phyloP scores from a whole-genome alignment of 2,113 vertebrate species.

The Apaloderma vittatum region DNA sequence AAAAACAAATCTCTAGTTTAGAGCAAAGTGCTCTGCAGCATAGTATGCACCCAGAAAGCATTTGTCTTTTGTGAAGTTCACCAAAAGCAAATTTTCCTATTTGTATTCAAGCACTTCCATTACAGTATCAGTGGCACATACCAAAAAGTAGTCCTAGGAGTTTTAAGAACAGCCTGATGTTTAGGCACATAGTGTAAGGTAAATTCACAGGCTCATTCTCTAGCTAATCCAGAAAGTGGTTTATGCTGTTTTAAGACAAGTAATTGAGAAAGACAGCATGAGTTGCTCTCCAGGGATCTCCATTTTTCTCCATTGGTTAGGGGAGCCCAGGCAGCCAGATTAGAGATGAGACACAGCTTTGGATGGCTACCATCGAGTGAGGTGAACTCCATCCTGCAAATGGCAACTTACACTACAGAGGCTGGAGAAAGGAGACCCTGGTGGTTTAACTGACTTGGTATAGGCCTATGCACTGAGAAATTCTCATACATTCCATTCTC shows the following conservation, averaged over 20 bases:
- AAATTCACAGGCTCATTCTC: not conserved
- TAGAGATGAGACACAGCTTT: not conserved
- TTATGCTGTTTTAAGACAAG: not conserved
- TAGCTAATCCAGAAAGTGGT: not conserved
- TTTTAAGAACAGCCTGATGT: not conserved
- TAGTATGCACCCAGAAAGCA: not conserved
- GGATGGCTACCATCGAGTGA: not conserved
- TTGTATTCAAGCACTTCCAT: not conserved
- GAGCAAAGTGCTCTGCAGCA: not conserved
- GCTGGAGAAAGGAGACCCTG: not conserved
- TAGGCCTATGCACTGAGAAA: not conserved
- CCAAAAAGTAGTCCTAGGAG: not conserved
- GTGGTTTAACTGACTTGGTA: not conserved
- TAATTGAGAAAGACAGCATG: not conserved
- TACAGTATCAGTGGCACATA: not conserved
- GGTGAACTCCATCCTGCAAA: not conserved
- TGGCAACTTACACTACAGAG: fast-evolving
- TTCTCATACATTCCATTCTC: not conserved
- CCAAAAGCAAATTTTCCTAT: not conserved
- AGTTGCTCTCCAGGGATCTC: not conserved
- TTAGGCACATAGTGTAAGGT: not conserved
- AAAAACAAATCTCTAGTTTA: not conserved
- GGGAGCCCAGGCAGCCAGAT: not conserved
- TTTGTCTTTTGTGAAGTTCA: not conserved
- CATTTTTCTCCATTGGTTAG: not conserved